Conservation (phyloP, 1,140 invertebrate species). For the Oncopeltus fasciatus region DNA sequence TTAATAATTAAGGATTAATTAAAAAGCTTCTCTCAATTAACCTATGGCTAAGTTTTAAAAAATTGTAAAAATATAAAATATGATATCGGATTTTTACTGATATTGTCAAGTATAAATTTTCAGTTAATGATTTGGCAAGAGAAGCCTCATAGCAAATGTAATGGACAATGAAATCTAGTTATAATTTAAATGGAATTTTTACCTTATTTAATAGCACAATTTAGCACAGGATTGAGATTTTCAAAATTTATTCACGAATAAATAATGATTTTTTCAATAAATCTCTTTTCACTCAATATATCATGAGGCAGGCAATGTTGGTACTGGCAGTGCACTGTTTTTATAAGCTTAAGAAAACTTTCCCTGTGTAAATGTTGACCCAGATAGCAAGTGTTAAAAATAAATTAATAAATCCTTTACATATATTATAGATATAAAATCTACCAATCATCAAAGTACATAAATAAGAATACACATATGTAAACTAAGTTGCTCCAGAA, state of each 20-base stretch:
- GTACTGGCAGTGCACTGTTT: constrained; percentile 1
- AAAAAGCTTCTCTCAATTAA: too few relatives aligned
- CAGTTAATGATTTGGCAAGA: neutral
- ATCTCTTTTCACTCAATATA: neutral
- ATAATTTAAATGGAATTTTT: too few relatives aligned
- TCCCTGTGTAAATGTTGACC: neutral
- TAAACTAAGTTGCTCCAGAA: neutral
- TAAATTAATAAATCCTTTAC: neutral
- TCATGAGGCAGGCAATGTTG: neutral
- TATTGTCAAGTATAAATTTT: constrained; percentile 1
- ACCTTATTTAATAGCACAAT: too few relatives aligned
- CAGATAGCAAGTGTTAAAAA: neutral
- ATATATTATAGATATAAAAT: neutral
- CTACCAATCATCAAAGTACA: neutral
- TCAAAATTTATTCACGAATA: too few relatives aligned
- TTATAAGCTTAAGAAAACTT: neutral
- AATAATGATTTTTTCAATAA: too few relatives aligned
- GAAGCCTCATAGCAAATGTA: neutral
- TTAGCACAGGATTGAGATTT: too few relatives aligned
- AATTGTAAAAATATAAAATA: constrained; percentile 3
- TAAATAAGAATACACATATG: neutral
- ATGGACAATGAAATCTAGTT: too few relatives aligned
- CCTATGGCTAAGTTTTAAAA: neutral
- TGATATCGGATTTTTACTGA: neutral
- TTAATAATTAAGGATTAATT: too few relatives aligned